Base-by-base conservation (phyloP, 2,797 vertebrate species). In the Esox lucius region DNA sequence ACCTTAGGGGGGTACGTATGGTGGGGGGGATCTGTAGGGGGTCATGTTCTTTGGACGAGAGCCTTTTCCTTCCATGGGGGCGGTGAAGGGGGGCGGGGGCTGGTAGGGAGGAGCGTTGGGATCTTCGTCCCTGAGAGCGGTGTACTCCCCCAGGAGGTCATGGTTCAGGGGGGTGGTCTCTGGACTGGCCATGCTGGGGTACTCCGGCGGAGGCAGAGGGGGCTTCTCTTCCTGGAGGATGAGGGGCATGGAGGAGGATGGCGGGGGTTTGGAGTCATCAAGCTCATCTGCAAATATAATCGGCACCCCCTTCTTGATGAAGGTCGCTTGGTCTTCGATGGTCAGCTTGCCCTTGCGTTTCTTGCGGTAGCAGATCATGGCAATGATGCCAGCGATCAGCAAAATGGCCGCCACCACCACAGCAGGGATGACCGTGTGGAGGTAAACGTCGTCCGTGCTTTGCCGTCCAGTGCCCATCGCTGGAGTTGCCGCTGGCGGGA, bases 1-100 rank as follows among this genome's bases (percentile, higher is more conserved):
- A 91, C 83, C 85, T 94, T 99, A 99, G 93, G 97, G 98, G 12
- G 98, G 97, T 11, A 99, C 98, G 0, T 99, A 99, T 68, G 98
- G 97, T 0, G 98, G 97, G 48, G 97, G 97, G 31, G 97, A 98
- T 94, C 97, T 96, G 95, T 99, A 98, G 0, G 97, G 97, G 91
- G 97, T 98, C 96, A 98, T 99, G 95, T 98, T 99, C 94, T 99
- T 99, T 80, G 97, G 97, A 80, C 97, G 98, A 75, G 97, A 98
- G 72, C 97, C 97, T 88, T 98, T 98, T 74, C 96, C 97, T 87
- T 99, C 98, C 96, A 97, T 95, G 75, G 97, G 96, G 16, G 94
- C 88, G 0, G 96, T 96, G 91, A 99, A 98, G 64, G 97, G 98
- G 2, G 98, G 98, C 0, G 97, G 98, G 0, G 97, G 98, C 88